Base-by-base conservation (phyloP, 37 sponge, comb jelly and placozoan species). In the Geodia barretti region DNA sequence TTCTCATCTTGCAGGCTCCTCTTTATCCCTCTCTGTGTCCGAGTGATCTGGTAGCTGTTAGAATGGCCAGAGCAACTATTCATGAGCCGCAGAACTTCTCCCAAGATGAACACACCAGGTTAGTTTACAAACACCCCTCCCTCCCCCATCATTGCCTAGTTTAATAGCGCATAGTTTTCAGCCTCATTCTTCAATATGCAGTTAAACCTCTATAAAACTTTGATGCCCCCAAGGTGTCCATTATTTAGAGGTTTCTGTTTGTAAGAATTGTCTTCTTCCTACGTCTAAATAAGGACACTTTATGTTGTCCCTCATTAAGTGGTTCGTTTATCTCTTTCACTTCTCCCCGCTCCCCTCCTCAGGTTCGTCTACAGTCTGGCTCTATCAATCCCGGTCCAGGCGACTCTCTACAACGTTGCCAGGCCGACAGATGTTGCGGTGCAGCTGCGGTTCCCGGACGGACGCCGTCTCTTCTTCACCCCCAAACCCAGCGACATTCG, bases 371-470 rank as follows among this genome's bases (percentile, higher is more conserved):
- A 39, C 37, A 68, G 67, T 64, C 83, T 88, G 34, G 89, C 89
- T n/a, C 78, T 83, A 25, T 72, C 67, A 14, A 41, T 83, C 3
- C 60, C 66, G 17, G 83, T 88, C 72, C 41, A 70, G n/a, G 89
- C 83, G 33, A 7, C 73, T 32, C 78, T 83, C 21, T 29, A 43
- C 42, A 61, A 83, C 42, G 78, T 83, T 1, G n/a, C 19, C 2
- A 54, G 63, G 25, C 21, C 20, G 1, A 7, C 35, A 60, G 68
- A 20, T 20, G 33, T 78, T 19, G 79, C 83, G 21, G 38, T 88
- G 1, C 83, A 82, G 87, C 78, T 79, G 14, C 59, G 11, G 25
- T 86, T 87, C 37, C 88, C 92, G 41, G 92, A 92, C 75, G 84
- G 79, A 11, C 35, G 74, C 2, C 38, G 63, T 21, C 73, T 92